phyloP scores from a whole-genome alignment of 1,140 invertebrate genomes.

The Seison nebaliae region DNA sequence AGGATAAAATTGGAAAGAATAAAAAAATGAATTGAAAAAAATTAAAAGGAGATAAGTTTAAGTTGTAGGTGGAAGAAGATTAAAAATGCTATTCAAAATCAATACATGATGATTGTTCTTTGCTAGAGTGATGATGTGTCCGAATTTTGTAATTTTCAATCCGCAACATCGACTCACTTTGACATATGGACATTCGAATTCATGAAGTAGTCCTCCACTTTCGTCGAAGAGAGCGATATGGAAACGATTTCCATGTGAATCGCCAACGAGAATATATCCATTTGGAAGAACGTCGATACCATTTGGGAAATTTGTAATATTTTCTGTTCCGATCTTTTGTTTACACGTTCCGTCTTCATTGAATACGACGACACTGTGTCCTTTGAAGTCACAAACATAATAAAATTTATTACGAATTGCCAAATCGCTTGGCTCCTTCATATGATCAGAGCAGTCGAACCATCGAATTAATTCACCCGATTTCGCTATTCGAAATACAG shows the following conservation, averaged over 20 bases:
- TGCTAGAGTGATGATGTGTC: conserved; percentile 75
- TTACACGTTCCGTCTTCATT: conserved; percentile 63
- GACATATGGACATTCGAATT: conserved; percentile 80
- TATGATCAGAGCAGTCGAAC: conserved; percentile 85
- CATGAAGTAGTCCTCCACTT: conserved; percentile 55
- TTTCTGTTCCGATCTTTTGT: conserved; percentile 69
- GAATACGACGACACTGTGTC: conserved; percentile 81
- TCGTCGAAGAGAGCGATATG: conserved; percentile 67
- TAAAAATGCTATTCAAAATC: conserved; percentile 35
- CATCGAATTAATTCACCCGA: conserved; percentile 60
- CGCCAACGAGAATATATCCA: conserved; percentile 68
- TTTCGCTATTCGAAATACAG: conserved; percentile 71
- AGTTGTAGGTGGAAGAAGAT: background rate
- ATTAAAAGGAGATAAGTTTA: background rate
- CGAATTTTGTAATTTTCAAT: conserved; percentile 76
- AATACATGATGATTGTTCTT: conserved; percentile 94
- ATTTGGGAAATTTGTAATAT: conserved; percentile 79
- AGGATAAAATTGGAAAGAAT: background rate
- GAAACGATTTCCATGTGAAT: conserved; percentile 85
- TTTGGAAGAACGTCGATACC: conserved; percentile 85
- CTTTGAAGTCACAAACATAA: conserved; percentile 89
- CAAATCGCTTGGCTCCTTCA: conserved; percentile 83
- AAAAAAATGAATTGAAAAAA: background rate
- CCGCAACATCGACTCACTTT: conserved; percentile 89
- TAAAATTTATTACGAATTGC: conserved; percentile 72